A percentile compares a stretch with the other conserved stretches of the same genome.
These are phyloP conservation scores for Drosophila micromelanica DNA, from an alignment of 1,140 invertebrate genomes.

Conservation along the genomic window DNA sequence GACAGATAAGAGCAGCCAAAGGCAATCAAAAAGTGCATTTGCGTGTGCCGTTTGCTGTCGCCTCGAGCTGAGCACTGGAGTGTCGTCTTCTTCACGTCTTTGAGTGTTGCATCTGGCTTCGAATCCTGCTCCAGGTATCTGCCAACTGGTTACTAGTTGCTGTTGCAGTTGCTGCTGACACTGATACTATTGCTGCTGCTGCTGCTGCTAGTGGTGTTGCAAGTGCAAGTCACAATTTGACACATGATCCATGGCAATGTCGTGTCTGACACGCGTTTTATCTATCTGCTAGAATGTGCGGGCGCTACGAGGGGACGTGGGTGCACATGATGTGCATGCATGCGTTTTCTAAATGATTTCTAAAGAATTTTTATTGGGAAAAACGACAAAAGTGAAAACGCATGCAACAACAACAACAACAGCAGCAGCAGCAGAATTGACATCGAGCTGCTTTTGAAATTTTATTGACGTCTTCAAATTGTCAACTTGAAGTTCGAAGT, in stretches of 20 bases:
- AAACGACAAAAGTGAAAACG: constrained; percentile 54
- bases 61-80: constrained; percentile 48
- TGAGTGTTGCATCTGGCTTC: constrained; percentile 4
- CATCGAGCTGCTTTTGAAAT: constrained; percentile 61
- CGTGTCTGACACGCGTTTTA: constrained; percentile 80
- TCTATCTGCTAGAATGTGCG: constrained; percentile 52
- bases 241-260: constrained; percentile 79
- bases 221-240: constrained; percentile 76
- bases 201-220: constrained; percentile 18
- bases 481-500: constrained; percentile 76
- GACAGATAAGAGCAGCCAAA: constrained; percentile 67
- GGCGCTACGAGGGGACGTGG: constrained; percentile 29
- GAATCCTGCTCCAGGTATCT: constrained; percentile 46
- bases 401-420: constrained; percentile 41
- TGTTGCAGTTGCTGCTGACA: constrained; percentile 22
- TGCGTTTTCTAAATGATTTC: constrained; percentile 81
- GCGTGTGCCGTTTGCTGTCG: constrained; percentile 70
- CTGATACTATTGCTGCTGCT: constrained; percentile 20
- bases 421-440: constrained; percentile 22
- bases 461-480: constrained; percentile 81
- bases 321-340: constrained; percentile 77
- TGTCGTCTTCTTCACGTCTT: constrained; percentile 6
- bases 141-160: constrained; percentile 53
- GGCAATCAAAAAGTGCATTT: constrained; percentile 82
- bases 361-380: constrained; percentile 78